Evolutionary conservation across 2,888 invertebrate genomes (phyloP).

Genomic region (Heliconius ethilla): DNA sequence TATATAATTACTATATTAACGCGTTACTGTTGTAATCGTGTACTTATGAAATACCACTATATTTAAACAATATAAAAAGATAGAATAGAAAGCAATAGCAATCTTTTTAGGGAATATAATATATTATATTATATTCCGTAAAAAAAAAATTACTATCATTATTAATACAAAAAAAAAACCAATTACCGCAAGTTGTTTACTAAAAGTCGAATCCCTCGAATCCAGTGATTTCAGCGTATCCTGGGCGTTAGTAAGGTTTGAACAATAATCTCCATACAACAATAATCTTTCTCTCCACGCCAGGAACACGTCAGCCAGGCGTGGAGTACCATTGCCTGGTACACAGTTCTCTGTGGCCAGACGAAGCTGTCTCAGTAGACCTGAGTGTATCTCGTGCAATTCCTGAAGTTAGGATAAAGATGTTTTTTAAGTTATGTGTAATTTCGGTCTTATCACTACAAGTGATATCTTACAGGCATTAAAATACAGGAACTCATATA

Average conservation of each 20-base stretch:
- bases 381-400: conserved; percentile 92
- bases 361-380: conserved; percentile 90
- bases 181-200: conserved; percentile 86
- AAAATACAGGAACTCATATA: not conserved
- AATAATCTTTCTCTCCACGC: conserved; percentile 95
- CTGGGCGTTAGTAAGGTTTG: conserved; percentile 95
- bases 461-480: not conserved
- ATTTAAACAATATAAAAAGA: too few relatives aligned
- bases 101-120: too few relatives aligned
- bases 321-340: conserved; percentile 72
- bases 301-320: conserved; percentile 92
- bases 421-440: not conserved
- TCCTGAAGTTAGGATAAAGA: conserved; percentile 81
- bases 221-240: conserved; percentile 90
- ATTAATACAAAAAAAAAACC: not conserved
- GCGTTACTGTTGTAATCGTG: too few relatives aligned
- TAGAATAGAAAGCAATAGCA: too few relatives aligned
- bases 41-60: too few relatives aligned
- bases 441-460: not conserved
- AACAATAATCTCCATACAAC: conserved; percentile 97
- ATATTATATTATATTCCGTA: too few relatives aligned
- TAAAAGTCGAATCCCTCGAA: conserved; percentile 84
- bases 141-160: too few relatives aligned
- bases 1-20: too few relatives aligned
- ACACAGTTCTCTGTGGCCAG: conserved; percentile 86